Evolutionary conservation across 2,888 invertebrate genomes (phyloP).

Genomic region (Luperina testacea): DNA sequence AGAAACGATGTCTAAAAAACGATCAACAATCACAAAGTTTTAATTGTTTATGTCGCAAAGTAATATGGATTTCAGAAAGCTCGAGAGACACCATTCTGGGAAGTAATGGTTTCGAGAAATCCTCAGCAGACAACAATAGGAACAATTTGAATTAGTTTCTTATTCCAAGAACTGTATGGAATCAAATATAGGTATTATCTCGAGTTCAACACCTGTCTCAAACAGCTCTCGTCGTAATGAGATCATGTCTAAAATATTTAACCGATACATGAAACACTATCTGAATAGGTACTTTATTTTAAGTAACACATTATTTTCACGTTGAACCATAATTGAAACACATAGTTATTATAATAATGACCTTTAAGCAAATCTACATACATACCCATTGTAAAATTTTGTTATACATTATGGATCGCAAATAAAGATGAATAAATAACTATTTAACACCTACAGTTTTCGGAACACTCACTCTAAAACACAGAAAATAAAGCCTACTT

Average conservation of each 20-base stretch:
- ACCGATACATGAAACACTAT: constrained; percentile 3
- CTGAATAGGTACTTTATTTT: background rate
- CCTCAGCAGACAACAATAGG: background rate
- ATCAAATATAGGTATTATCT: background rate
- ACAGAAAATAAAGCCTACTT: background rate
- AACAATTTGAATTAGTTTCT: background rate
- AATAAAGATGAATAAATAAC: background rate
- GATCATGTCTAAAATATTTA: background rate
- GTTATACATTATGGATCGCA: background rate
- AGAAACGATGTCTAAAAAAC: background rate
- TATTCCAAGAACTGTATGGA: background rate
- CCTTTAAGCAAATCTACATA: constrained; percentile 15
- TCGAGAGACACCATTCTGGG: background rate
- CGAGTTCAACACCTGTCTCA: background rate
- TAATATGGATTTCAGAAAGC: background rate
- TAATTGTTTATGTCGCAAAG: background rate
- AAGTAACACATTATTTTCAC: background rate
- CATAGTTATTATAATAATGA: constrained; percentile 10
- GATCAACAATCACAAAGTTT: background rate
- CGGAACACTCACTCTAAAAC: background rate
- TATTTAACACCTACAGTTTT: background rate
- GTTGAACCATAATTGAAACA: constrained; percentile 4
- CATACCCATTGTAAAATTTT: background rate
- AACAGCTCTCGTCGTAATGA: background rate
- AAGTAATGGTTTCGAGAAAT: background rate